Base-by-base conservation (phyloP, 2,888 invertebrate genomes). In the Spisula solida region DNA sequence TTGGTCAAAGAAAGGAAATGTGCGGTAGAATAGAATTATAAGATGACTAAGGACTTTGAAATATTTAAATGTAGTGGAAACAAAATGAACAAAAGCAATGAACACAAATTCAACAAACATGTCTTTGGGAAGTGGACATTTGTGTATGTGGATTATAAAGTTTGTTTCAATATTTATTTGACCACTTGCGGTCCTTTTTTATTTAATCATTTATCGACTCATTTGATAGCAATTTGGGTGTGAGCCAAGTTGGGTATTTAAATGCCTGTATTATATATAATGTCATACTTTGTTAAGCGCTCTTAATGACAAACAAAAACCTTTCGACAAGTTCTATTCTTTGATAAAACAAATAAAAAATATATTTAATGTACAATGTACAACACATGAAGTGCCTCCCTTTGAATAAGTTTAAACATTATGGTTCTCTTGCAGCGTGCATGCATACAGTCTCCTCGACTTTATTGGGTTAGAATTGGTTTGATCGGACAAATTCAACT, bases 91-190 rank as follows among this genome's bases (percentile, higher is more conserved):
- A 80, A 80, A 79, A 25, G 34, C 14, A 34, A 47, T 34, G 20
- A 29, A 8, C 47, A 29, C 78, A 41, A 41, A 78, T 41, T 78
- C 78, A 78, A 78, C 34, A 47, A 79, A 79, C 20, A 48, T 14
- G 47, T 25, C 48, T 34, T 79, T 56, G 47, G 31, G 25, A 66
- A 78, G 41, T 86, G 66, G 81, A 56, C 81, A 81, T 81, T 81
- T 85, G 81, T 48, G 4, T 55, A 55, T 31, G 51, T 20, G 79
- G 51, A 51, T 88, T 81, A 85, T 25, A 31, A 55, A 86, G 86
- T 89, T 89, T 83, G 86, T 81, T 89, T 89, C 89, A 89, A 89
- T 89, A 89, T 89, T 89, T 86, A 80, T 80, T 66, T 83, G 86
- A 86, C 89, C 89, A 86, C 89, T 83, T 81, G 83, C 51, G 55